Evolutionary conservation across 2,113 vertebrate species (phyloP).

Genomic region (Excalfactoria chinensis): DNA sequence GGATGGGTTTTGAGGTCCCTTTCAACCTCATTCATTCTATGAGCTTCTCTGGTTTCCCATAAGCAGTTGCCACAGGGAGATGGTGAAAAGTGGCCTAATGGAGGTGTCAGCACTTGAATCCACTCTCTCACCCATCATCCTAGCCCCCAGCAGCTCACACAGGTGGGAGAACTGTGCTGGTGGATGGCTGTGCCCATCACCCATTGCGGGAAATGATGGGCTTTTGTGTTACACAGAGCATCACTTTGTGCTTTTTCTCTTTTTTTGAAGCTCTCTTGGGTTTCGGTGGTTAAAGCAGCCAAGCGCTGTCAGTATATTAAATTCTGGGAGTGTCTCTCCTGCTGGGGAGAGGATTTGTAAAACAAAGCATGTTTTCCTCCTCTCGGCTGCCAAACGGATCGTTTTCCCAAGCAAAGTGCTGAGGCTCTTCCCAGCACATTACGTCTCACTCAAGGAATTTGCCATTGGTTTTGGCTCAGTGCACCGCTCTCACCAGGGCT

Average conservation of each 20-base stretch:
- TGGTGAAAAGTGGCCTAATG: neutral
- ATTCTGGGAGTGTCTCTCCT: constrained; percentile 70
- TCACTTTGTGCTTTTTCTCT: neutral
- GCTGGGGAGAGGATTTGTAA: constrained; percentile 69
- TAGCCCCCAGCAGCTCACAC: fast-evolving
- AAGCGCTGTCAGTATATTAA: constrained; percentile 22
- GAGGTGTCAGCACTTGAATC: neutral
- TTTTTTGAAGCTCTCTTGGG: neutral
- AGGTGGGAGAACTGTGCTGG: neutral
- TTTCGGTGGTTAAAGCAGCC: constrained; percentile 49
- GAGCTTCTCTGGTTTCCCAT: neutral
- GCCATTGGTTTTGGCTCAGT: constrained; percentile 40
- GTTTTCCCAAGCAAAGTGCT: constrained; percentile 35
- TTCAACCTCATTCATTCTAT: no score
- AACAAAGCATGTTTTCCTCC: constrained; percentile 70
- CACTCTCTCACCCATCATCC: neutral
- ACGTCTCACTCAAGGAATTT: constrained; percentile 48
- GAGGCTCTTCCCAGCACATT: constrained; percentile 59
- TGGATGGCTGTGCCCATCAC: neutral
- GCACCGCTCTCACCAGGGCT: neutral
- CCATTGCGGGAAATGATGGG: neutral
- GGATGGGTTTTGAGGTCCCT: no score
- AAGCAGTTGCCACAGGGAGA: neutral
- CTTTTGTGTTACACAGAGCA: fast-evolving
- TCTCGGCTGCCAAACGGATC: constrained; percentile 26